Percentiles rank a stretch among this genome's conserved stretches.
These are phyloP conservation scores for Sitta carolinensis DNA, from an alignment of 2,797 vertebrate species.

Conservation along the genomic window DNA sequence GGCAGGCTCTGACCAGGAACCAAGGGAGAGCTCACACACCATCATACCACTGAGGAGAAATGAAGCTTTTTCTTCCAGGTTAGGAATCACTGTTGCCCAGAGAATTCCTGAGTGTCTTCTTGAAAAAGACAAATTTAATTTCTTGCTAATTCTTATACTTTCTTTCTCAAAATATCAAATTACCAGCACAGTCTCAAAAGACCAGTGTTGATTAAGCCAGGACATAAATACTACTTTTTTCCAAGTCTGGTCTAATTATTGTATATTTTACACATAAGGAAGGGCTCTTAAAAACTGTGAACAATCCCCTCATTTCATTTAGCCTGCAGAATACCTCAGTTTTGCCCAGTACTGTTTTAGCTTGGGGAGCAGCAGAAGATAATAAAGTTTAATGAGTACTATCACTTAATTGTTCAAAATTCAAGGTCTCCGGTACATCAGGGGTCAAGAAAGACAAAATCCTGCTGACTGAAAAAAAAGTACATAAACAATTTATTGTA, in stretches of 20 bases:
- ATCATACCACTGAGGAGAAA: accelerated
- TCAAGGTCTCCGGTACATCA: slow-evolving; percentile 3
- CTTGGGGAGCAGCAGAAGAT: background rate
- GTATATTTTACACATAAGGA: background rate
- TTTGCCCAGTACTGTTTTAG: background rate
- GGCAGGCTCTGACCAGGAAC: background rate
- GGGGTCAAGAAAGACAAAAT: background rate
- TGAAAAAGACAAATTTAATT: background rate
- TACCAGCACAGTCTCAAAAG: background rate
- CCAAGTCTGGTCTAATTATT: background rate
- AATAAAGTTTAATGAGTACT: slow-evolving; percentile 12
- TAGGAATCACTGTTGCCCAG: background rate
- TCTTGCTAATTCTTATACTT: background rate
- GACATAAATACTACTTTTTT: background rate
- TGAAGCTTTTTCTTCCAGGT: background rate
- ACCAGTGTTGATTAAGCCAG: background rate
- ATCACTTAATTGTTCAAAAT: slow-evolving; percentile 14
- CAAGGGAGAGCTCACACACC: no score
- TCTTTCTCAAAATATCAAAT: background rate
- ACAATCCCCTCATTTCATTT: background rate
- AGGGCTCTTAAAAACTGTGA: background rate
- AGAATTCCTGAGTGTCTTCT: background rate
- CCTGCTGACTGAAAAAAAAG: slow-evolving; percentile 5
- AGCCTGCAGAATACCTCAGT: background rate
- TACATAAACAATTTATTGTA: background rate